Percentiles rank a stretch among this genome's conserved stretches.
Evolutionary conservation across 2,888 invertebrate species (phyloP).

Genomic region (Aporophyla nigra): DNA sequence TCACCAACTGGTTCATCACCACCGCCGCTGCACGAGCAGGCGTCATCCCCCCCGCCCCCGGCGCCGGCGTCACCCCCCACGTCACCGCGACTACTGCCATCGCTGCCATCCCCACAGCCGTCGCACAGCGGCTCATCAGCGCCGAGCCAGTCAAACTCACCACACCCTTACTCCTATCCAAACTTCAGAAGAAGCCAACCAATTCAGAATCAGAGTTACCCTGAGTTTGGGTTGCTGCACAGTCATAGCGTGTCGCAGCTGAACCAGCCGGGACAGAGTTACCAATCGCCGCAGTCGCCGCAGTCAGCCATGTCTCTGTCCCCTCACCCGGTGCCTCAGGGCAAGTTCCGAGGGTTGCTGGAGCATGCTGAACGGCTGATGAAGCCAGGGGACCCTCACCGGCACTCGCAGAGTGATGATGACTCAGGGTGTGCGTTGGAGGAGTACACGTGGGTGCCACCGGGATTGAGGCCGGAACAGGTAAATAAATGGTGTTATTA

Average conservation of each 20-base stretch:
- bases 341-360: conserved; percentile 86
- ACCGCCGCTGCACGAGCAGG: conserved; percentile 83
- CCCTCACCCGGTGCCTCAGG: conserved; percentile 86
- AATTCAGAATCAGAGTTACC: conserved; percentile 73
- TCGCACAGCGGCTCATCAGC: conserved; percentile 84
- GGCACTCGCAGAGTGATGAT: conserved; percentile 98
- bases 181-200: conserved; percentile 83
- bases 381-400: conserved; percentile 93
- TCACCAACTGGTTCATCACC: conserved; percentile 88
- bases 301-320: conserved; percentile 88
- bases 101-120: conserved; percentile 85
- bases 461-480: conserved; percentile 98
- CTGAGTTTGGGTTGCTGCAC: conserved; percentile 80
- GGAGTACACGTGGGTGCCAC: conserved; percentile 99
- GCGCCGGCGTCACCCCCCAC: conserved; percentile 83
- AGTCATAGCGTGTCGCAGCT: conserved; percentile 82
- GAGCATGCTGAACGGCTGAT: conserved; percentile 91
- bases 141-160: conserved; percentile 85
- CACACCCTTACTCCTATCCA: conserved; percentile 86
- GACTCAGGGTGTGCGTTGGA: conserved; percentile 99
- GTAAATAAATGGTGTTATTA: conserved; percentile 89
- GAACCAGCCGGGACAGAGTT: conserved; percentile 80
- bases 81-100: conserved; percentile 78
- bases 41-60: conserved; percentile 84
- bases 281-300: conserved; percentile 84